Percentiles rank a stretch among this genome's conserved stretches.
phyloP scores from a whole-genome alignment of 2,888 invertebrate genomes.

The Drosophila anomalipes region DNA sequence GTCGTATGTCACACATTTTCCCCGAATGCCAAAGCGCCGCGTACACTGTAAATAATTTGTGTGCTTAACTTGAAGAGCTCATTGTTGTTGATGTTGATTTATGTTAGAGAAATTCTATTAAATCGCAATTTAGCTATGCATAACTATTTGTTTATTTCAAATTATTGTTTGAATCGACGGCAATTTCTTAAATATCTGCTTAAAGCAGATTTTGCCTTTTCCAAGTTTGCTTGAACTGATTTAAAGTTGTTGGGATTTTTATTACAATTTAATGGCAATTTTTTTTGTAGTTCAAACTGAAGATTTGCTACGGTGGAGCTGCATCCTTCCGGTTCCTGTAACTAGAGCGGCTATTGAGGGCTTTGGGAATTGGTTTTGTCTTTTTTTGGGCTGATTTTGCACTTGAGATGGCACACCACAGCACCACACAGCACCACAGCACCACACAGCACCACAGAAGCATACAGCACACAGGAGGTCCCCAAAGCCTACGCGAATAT shows the following conservation, averaged over 20 bases:
- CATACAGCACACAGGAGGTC: not conserved
- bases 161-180: not conserved
- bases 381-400: conserved; percentile 41
- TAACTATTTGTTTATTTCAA: not conserved
- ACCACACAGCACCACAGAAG: not conserved
- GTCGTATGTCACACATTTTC: conserved; percentile 40
- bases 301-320: conserved; percentile 17
- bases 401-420: conserved; percentile 37
- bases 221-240: not conserved
- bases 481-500: conserved; percentile 17
- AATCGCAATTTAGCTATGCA: not conserved
- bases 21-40: conserved; percentile 9
- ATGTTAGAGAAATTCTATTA: not conserved
- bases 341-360: not conserved
- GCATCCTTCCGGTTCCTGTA: conserved; percentile 32
- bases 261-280: not conserved
- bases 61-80: not conserved
- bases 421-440: not conserved
- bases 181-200: not conserved
- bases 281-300: not conserved
- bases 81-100: not conserved
- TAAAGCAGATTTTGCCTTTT: not conserved
- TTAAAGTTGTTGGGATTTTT: not conserved
- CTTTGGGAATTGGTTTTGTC: conserved; percentile 23
- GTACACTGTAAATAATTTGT: conserved; percentile 10